Percentiles rank a stretch among this genome's conserved stretches.
Conservation (phyloP, 1,140 invertebrate genomes). For the Drosophila hydei region DNA sequence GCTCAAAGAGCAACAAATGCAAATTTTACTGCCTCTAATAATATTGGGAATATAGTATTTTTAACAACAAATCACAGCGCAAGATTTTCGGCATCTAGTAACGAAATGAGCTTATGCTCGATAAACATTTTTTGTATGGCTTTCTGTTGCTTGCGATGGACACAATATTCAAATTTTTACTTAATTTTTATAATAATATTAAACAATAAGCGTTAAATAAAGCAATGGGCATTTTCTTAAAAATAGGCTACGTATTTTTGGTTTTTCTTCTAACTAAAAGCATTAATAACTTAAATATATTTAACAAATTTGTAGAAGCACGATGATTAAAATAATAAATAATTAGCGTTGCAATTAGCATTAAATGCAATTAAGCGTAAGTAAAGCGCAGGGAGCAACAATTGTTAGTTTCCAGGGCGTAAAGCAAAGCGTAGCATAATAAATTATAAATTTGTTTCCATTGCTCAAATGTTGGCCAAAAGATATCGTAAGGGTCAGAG, state of each 20-base stretch:
- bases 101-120: slow-evolving; percentile 3
- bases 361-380: slow-evolving; percentile 45
- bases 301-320: slow-evolving; percentile 5
- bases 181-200: slow-evolving; percentile 26
- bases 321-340: background rate
- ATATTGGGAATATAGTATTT: slow-evolving; percentile 1
- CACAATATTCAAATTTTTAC: slow-evolving; percentile 60
- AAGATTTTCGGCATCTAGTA: slow-evolving; percentile 27
- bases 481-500: slow-evolving; percentile 21
- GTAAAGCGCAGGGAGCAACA: slow-evolving; percentile 53
- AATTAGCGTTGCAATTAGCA: slow-evolving; percentile 55
- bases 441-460: slow-evolving; percentile 43
- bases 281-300: slow-evolving; percentile 8
- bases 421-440: slow-evolving; percentile 54
- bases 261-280: slow-evolving; percentile 5
- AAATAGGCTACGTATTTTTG: slow-evolving; percentile 24
- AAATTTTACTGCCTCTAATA: slow-evolving; percentile 27
- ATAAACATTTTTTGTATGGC: slow-evolving; percentile 15
- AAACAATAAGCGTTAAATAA: slow-evolving; percentile 16
- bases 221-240: slow-evolving; percentile 32
- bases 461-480: slow-evolving; percentile 29
- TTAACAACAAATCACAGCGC: slow-evolving; percentile 28
- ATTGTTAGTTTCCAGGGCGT: slow-evolving; percentile 46
- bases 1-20: slow-evolving; percentile 25
- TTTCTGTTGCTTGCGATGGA: slow-evolving; percentile 70